Evolutionary conservation across 1,140 invertebrate genomes (phyloP), one percentile per base, ranked within the genome.

Genomic region (Neodiprion virginianus): DNA sequence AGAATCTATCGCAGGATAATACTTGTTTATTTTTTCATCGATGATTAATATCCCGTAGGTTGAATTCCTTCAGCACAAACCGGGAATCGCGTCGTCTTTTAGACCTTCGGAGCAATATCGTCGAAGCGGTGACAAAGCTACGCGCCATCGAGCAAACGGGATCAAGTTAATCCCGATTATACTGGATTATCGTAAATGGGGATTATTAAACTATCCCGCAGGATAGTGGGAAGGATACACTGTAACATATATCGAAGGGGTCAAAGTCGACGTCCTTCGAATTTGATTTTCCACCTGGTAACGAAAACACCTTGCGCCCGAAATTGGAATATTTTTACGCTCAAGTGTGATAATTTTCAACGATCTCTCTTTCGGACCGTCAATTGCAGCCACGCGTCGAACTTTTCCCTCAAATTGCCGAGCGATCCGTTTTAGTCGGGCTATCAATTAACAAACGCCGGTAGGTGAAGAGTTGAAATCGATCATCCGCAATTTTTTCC

Each of bases 151-250:
- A n/a, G 74, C 53, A 69, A 61, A 8, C 9, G 72, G 71, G 49
- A 23, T 67, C 67, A 71, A 66, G 67, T 69, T 73, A 70, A 73
- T 48, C 72, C 65, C 66, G 72, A 66, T 76, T 70, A 76, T 70
- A 73, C 75, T n/a, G 75, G 66, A 76, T 76, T 70, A 70, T 28
- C 23, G 67, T 73, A 76, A 76, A 76, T 67, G 69, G 66, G 75
- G 71, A 66, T 73, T 73, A 70, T 40, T 40, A 49, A 69, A 21
- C 67, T 69, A 47, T 69, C 67, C 40, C 67, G 23, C 11, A 14
- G 17, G 61, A 14, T 14, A 65, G 17, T 65, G 12, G 61, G 40
- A 69, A 14, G 67, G 12, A 47, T 47, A 14, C 11, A 7, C 21
- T 11, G 40, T 11, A 14, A 14, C 67, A 14, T 69, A 21, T 17